phyloP scores from a whole-genome alignment of 2,113 vertebrate species.

The Nyctereutes procyonoides region DNA sequence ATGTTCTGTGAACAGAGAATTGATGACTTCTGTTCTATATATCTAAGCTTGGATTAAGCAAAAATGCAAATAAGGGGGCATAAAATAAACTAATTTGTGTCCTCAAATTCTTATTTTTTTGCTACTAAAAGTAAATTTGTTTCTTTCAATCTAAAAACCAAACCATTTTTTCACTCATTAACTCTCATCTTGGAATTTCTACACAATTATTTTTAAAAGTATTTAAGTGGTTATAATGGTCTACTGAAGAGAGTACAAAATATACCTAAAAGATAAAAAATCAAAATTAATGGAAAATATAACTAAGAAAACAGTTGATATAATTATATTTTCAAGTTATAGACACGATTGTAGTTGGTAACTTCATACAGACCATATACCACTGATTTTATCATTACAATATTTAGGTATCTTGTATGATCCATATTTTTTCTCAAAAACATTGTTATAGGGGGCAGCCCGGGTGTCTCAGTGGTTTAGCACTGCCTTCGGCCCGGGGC shows the following conservation, averaged over 20 bases:
- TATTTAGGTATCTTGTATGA: neutral
- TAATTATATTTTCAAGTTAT: neutral
- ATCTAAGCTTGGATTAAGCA: neutral
- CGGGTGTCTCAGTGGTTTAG: too few species aligned
- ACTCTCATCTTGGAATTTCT: neutral
- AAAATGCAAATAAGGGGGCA: neutral
- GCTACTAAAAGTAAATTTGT: neutral
- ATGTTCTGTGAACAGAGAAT: neutral
- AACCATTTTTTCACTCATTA: neutral
- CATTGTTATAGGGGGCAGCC: neutral
- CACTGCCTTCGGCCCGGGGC: too few species aligned
- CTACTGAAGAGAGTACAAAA: neutral
- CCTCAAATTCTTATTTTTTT: neutral
- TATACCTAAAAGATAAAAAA: neutral
- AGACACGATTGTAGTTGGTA: neutral
- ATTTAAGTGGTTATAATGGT: neutral
- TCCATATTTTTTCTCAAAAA: neutral
- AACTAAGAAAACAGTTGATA: neutral
- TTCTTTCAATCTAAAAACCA: neutral
- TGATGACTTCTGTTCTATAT: neutral
- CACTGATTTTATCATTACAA: neutral
- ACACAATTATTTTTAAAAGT: neutral
- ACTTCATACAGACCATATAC: neutral
- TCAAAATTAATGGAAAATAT: neutral
- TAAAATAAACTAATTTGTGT: neutral